These are phyloP conservation scores for Brachymystax lenok DNA, from an alignment of 2,797 vertebrate species.

Conservation along the genomic window DNA sequence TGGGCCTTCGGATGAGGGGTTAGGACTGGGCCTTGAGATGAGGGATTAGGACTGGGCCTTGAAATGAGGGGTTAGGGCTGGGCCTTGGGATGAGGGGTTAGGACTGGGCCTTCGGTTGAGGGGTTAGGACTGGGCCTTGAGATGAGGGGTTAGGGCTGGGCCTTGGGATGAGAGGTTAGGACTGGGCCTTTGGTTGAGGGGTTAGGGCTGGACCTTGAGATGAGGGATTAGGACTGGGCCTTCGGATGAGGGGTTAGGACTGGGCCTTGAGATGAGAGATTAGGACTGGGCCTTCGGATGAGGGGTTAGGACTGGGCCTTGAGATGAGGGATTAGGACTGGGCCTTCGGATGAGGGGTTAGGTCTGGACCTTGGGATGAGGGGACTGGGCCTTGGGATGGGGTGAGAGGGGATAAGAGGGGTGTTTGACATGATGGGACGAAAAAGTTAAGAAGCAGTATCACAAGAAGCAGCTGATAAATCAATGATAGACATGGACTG, in stretches of 20 bases:
- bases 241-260: no score
- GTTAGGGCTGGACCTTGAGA: no score
- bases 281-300: neutral
- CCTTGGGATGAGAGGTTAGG: neutral
- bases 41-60: neutral
- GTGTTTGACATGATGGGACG: neutral
- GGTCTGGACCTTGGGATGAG: no score
- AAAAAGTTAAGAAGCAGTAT: neutral
- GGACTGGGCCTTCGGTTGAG: no score
- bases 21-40: neutral
- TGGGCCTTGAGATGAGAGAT: neutral
- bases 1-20: no score
- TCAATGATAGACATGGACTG: neutral
- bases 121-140: no score
- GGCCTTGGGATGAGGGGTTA: no score
- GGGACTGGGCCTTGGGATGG: neutral
- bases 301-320: no score
- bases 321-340: no score
- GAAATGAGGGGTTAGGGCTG: neutral
- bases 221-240: no score
- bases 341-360: no score
- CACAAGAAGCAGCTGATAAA: neutral
- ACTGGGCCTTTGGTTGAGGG: no score
- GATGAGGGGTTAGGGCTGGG: neutral
- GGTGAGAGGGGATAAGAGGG: neutral